Percentiles rank a stretch among this genome's conserved stretches.
Conservation (phyloP, 1,140 invertebrate species). For the Lepidurus apus region DNA sequence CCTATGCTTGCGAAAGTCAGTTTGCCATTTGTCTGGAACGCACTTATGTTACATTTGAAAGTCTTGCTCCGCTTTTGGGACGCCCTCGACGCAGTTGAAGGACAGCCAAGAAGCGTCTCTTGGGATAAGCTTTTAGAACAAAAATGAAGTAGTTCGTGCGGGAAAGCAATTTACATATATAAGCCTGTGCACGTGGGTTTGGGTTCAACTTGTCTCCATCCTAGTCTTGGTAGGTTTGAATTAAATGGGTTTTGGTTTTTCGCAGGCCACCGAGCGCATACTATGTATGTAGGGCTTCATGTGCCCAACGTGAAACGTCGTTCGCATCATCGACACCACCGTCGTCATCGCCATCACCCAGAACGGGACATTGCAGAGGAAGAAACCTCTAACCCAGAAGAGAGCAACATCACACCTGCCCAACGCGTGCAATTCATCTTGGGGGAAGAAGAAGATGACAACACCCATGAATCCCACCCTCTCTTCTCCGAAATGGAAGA, state of each 20-base stretch:
- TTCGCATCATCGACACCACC: slow-evolving; percentile 40
- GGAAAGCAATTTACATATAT: too few species aligned
- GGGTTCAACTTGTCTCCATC: neutral
- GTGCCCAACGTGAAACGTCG: slow-evolving; percentile 51
- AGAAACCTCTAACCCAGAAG: slow-evolving; percentile 43
- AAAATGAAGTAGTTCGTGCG: too few species aligned
- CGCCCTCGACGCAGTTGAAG: too few species aligned
- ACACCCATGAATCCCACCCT: slow-evolving; percentile 72
- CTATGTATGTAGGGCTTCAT: slow-evolving; percentile 81
- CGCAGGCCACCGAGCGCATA: slow-evolving; percentile 78
- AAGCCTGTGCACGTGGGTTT: too few species aligned
- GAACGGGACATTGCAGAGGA: slow-evolving; percentile 60
- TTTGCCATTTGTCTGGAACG: too few species aligned
- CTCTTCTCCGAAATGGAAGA: slow-evolving; percentile 96
- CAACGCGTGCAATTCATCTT: slow-evolving; percentile 93
- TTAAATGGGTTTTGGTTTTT: neutral
- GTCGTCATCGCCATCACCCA: slow-evolving; percentile 57
- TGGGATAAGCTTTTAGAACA: too few species aligned
- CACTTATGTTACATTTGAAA: too few species aligned
- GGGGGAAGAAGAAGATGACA: slow-evolving; percentile 77
- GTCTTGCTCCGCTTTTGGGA: too few species aligned
- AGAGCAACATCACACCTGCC: slow-evolving; percentile 54
- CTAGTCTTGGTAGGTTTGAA: neutral
- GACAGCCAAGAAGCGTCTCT: too few species aligned
- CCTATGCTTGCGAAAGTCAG: too few species aligned